Percentiles rank a stretch among this genome's conserved stretches.
Conservation (phyloP, 2,113 vertebrate species). For the Gymnarchus niloticus region DNA sequence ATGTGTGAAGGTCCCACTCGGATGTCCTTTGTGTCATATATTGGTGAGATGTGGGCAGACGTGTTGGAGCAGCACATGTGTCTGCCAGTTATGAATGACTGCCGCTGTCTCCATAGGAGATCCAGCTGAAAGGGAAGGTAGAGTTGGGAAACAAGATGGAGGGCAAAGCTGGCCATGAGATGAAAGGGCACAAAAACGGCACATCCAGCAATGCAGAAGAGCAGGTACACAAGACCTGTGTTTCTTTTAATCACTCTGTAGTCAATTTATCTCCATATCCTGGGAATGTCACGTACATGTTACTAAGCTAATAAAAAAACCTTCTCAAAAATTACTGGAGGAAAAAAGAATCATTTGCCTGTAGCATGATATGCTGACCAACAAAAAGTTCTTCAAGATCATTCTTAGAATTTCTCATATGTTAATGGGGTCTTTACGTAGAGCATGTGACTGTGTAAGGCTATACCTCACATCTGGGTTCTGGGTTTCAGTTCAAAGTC, state of each 20-base stretch:
- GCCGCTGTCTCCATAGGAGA: conserved; percentile 48
- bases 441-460: background rate
- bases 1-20: background rate
- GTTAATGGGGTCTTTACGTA: background rate
- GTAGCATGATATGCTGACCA: background rate
- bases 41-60: background rate
- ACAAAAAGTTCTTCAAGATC: too few relatives aligned
- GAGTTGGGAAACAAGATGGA: conserved; percentile 54
- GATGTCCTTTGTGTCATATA: background rate
- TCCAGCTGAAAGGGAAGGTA: conserved; percentile 59
- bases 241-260: background rate
- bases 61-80: background rate
- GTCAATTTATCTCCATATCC: background rate
- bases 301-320: background rate
- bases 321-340: background rate
- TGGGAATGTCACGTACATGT: too few relatives aligned
- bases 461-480: background rate
- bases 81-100: background rate
- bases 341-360: background rate
- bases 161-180: conserved; percentile 53
- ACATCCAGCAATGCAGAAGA: conserved; percentile 28
- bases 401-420: too few relatives aligned
- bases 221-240: conserved; percentile 37
- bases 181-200: conserved; percentile 22
- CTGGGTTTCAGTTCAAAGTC: too few relatives aligned